Conservation (phyloP, 2,797 vertebrate genomes). For the Rhyacichthys aspro region DNA sequence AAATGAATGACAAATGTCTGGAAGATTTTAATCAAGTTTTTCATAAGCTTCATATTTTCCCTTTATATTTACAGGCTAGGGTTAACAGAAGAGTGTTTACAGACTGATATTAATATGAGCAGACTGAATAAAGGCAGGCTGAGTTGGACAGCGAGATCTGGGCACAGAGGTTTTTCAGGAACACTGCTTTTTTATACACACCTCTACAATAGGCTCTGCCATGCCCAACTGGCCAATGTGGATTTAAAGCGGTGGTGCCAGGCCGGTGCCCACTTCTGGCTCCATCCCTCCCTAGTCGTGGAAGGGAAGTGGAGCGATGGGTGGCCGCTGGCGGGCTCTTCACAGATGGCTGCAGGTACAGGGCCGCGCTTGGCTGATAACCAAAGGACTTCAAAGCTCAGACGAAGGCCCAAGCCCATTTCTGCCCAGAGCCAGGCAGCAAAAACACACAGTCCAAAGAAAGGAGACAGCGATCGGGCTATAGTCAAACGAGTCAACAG, state of each 20-base stretch:
- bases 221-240: conserved; percentile 29
- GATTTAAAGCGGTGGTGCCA: conserved; percentile 30
- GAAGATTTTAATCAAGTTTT: conserved; percentile 65
- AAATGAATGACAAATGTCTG: conserved; percentile 38
- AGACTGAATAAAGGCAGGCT: background rate
- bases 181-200: conserved; percentile 8
- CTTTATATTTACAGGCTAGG: conserved; percentile 7
- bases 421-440: conserved; percentile 68
- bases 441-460: conserved; percentile 52
- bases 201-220: conserved; percentile 13
- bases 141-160: conserved; percentile 25
- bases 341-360: conserved; percentile 84
- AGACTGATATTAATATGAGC: conserved; percentile 50
- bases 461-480: conserved; percentile 46
- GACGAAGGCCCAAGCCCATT: conserved; percentile 67
- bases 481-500: conserved; percentile 68
- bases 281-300: conserved; percentile 52
- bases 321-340: conserved; percentile 72
- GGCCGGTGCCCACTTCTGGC: conserved; percentile 48
- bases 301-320: conserved; percentile 64
- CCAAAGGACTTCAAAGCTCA: conserved; percentile 82
- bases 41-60: conserved; percentile 42
- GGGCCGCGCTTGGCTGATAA: conserved; percentile 77
- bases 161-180: conserved; percentile 7
- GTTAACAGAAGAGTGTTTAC: conserved; percentile 32